These are phyloP conservation scores for Euborellia annulipes DNA, from an alignment of 1,140 invertebrate species.

Conservation along the genomic window DNA sequence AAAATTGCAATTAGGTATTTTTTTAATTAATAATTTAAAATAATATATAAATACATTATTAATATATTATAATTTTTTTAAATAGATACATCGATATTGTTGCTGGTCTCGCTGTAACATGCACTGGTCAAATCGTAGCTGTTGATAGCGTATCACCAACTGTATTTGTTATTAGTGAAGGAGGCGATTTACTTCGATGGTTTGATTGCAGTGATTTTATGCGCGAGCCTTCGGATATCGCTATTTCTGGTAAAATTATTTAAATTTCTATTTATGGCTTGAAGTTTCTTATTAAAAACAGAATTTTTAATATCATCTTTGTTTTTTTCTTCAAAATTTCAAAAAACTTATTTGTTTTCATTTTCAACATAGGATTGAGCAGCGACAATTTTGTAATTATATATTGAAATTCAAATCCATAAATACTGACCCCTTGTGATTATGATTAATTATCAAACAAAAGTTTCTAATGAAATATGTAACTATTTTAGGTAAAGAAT, in stretches of 20 bases:
- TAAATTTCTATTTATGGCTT: constrained; percentile 9
- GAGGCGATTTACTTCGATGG: constrained; percentile 80
- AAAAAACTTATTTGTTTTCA: no score
- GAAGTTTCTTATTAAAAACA: no score
- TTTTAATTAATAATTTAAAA: background rate
- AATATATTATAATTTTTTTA: background rate
- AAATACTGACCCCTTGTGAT: no score
- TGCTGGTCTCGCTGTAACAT: constrained; percentile 81
- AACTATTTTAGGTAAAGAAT: constrained; percentile 62
- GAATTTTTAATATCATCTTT: no score
- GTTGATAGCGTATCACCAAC: constrained; percentile 95
- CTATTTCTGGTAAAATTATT: constrained; percentile 55
- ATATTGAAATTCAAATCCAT: no score
- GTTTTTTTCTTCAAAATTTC: no score
- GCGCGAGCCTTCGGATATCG: constrained; percentile 93
- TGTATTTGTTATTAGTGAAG: constrained; percentile 84
- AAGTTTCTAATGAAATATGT: constrained; percentile 5
- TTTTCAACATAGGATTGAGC: no score
- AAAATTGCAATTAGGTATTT: constrained; percentile 64
- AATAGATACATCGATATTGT: constrained; percentile 87
- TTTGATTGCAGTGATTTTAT: constrained; percentile 95
- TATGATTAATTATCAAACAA: background rate
- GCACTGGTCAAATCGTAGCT: constrained; percentile 74
- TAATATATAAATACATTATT: background rate
- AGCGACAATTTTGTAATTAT: no score